These are phyloP conservation scores for Suricata suricatta DNA, from an alignment of 2,113 vertebrate genomes.

Conservation along the genomic window DNA sequence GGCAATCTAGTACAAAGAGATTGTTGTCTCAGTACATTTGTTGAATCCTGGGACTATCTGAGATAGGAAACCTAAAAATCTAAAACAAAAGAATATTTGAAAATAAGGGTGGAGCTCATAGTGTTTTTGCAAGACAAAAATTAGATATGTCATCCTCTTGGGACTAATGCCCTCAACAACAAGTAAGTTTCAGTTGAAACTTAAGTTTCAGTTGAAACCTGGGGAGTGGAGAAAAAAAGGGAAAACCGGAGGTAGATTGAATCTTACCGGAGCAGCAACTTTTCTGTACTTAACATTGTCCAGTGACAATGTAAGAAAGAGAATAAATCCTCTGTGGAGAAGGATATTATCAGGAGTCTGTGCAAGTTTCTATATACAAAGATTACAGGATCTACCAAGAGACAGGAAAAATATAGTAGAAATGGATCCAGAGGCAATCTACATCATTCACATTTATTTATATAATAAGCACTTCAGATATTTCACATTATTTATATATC, in stretches of 20 bases:
- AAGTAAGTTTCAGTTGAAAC: background rate
- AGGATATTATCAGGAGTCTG: background rate
- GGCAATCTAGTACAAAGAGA: background rate
- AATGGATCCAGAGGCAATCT: background rate
- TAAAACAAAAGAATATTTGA: background rate
- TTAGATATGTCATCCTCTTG: background rate
- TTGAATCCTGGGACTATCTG: background rate
- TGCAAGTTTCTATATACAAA: background rate
- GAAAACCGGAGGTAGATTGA: background rate
- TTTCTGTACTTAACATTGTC: background rate
- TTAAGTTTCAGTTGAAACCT: conserved; percentile 17
- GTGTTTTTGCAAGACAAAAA: background rate
- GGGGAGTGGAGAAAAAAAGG: background rate
- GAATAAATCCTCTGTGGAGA: background rate
- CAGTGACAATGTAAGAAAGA: background rate
- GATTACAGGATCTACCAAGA: background rate
- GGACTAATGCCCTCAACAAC: background rate
- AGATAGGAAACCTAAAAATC: background rate
- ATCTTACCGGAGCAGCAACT: background rate
- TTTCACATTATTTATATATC: background rate
- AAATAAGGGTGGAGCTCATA: background rate
- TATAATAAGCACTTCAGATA: background rate
- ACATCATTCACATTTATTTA: background rate
- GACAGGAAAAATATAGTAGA: background rate
- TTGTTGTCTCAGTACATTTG: background rate